phyloP scores from a whole-genome alignment of 2,888 invertebrate species.

The Acleris sparsana region DNA sequence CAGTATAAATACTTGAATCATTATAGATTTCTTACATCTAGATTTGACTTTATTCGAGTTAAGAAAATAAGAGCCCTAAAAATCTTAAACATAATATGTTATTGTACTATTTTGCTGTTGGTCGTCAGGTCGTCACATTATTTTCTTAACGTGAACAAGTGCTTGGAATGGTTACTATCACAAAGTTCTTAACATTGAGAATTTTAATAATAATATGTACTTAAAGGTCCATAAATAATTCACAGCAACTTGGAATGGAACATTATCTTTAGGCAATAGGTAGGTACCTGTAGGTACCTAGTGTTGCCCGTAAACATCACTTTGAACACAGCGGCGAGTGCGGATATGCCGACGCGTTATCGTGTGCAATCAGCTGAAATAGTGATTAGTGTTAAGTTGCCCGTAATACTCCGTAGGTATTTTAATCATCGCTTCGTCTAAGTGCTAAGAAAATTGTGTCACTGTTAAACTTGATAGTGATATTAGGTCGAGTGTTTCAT shows the following conservation, averaged over 20 bases:
- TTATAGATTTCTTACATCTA: conserved; percentile 21
- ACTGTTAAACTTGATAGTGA: conserved; percentile 45
- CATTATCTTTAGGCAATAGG: neutral
- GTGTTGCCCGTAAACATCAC: no score
- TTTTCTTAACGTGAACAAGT: conserved; percentile 27
- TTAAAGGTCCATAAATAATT: conserved; percentile 2
- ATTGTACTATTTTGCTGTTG: neutral
- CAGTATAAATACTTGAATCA: conserved; percentile 32
- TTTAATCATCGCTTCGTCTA: conserved; percentile 17
- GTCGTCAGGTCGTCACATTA: conserved; percentile 8
- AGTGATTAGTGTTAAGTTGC: conserved; percentile 33
- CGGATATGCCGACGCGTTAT: conserved; percentile 32
- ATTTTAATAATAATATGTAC: conserved; percentile 1
- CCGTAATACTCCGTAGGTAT: conserved; percentile 15
- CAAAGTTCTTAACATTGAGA: conserved; percentile 25
- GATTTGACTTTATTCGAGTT: conserved; percentile 17
- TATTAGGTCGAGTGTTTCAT: conserved; percentile 63
- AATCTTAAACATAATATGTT: conserved; percentile 1
- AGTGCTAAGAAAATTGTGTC: conserved; percentile 37
- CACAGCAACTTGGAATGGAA: conserved; percentile 26
- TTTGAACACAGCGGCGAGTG: neutral
- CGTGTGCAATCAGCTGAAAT: conserved; percentile 37
- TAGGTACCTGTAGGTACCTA: neutral
- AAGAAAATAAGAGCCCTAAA: conserved; percentile 19
- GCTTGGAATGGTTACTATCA: conserved; percentile 34